Conservation (phyloP, 2,888 invertebrate species). For the Ommatoiulus sabulosus region DNA sequence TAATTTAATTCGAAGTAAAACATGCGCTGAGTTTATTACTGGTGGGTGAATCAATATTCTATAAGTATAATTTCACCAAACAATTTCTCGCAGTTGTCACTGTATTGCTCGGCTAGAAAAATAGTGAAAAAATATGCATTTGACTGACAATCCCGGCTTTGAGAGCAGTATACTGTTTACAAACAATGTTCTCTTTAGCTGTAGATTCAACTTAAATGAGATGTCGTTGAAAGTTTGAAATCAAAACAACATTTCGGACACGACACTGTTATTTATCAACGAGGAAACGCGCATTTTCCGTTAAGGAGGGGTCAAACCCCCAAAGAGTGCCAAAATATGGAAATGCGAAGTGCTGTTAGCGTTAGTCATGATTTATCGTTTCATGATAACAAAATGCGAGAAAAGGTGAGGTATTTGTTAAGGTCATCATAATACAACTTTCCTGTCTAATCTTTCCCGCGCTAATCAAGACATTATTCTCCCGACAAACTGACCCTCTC, state of each 20-base stretch:
- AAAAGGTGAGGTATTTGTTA: constrained; percentile 19
- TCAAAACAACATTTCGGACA: not conserved
- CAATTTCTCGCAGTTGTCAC: too few relatives aligned
- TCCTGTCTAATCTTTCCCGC: not conserved
- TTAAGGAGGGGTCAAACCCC: not conserved
- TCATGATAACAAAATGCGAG: not conserved
- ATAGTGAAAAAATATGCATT: not conserved
- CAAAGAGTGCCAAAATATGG: not conserved
- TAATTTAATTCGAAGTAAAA: too few relatives aligned
- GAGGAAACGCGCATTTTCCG: not conserved
- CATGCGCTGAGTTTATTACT: too few relatives aligned
- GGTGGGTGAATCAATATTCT: too few relatives aligned
- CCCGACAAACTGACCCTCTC: not conserved
- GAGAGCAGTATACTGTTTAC: too few relatives aligned
- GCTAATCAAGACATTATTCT: constrained; percentile 2
- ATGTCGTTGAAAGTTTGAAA: not conserved
- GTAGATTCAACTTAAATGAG: not conserved
- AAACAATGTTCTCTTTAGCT: not conserved
- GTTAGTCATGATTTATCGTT: not conserved
- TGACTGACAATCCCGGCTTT: not conserved
- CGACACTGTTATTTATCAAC: not conserved
- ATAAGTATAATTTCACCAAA: too few relatives aligned
- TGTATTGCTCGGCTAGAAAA: too few relatives aligned
- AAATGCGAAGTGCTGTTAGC: not conserved
- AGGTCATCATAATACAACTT: not conserved